Evolutionary conservation across 1,140 invertebrate species (phyloP).

Genomic region (Diorhabda sublineata): DNA sequence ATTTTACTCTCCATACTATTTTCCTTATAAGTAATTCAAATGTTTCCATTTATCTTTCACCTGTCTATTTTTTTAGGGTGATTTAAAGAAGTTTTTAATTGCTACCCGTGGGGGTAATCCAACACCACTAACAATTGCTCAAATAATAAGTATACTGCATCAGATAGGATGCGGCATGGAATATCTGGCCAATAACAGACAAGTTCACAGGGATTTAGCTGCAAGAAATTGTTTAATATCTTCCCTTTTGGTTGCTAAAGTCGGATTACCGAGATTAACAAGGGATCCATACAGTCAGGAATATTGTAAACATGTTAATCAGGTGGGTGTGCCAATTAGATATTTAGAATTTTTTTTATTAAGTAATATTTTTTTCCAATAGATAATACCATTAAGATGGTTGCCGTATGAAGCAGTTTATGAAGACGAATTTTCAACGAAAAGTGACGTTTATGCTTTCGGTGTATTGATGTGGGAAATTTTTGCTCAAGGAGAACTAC

Average conservation of each 20-base stretch:
- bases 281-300: constrained; percentile 83
- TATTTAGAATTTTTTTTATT: constrained; percentile 3
- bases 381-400: constrained; percentile 79
- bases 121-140: constrained; percentile 62
- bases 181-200: constrained; percentile 67
- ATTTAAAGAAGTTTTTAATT: constrained; percentile 87
- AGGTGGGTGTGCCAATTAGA: constrained; percentile 49
- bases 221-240: constrained; percentile 90
- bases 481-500: constrained; percentile 80
- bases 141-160: constrained; percentile 67
- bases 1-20: too few species aligned
- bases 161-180: constrained; percentile 85
- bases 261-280: constrained; percentile 74
- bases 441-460: constrained; percentile 92
- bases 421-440: constrained; percentile 88
- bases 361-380: constrained; percentile 25
- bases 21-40: too few species aligned
- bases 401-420: constrained; percentile 81
- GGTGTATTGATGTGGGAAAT: constrained; percentile 89
- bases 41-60: too few species aligned
- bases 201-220: constrained; percentile 84
- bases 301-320: constrained; percentile 75
- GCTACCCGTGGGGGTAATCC: constrained; percentile 60
- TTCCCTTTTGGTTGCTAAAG: constrained; percentile 77
- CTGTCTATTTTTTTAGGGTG: constrained; percentile 60